phyloP scores from a whole-genome alignment of 2,888 invertebrate genomes.

The Apantesis nais region DNA sequence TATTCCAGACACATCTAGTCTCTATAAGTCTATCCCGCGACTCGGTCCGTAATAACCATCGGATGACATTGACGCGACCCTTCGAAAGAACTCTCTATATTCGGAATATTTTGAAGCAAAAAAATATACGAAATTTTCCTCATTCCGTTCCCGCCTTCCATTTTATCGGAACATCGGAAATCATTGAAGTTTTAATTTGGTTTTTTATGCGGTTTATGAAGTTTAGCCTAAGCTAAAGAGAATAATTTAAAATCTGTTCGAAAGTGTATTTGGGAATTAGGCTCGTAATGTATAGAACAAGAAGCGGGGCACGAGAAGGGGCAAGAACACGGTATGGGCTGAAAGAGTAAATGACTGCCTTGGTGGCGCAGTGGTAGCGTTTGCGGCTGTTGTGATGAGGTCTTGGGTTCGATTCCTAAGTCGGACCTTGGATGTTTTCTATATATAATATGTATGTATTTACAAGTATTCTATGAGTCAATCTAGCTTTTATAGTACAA shows the following conservation, averaged over 20 bases:
- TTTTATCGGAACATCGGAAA: conserved; percentile 37
- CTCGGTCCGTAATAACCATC: conserved; percentile 56
- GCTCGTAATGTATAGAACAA: not conserved
- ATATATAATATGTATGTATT: too few relatives aligned
- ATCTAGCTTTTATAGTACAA: too few relatives aligned
- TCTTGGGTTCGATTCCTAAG: too few relatives aligned
- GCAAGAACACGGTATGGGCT: not conserved
- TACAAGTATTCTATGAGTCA: too few relatives aligned
- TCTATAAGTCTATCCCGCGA: conserved; percentile 17
- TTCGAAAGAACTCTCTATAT: conserved; percentile 40
- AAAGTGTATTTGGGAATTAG: not conserved
- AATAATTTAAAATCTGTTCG: not conserved
- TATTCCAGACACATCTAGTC: conserved; percentile 55
- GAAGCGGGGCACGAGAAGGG: too few relatives aligned
- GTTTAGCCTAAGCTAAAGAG: conserved; percentile 18
- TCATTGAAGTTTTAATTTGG: conserved; percentile 49
- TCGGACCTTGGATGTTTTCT: too few relatives aligned
- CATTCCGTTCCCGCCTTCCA: conserved; percentile 19
- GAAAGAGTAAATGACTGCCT: too few relatives aligned
- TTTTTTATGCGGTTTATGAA: conserved; percentile 42
- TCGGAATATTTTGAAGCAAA: conserved; percentile 35
- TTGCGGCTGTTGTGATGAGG: too few relatives aligned
- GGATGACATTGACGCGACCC: conserved; percentile 69
- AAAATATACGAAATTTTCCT: conserved; percentile 28
- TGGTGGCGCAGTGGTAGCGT: too few relatives aligned